Base-by-base conservation (phyloP, 2,888 invertebrate genomes). In the Eudemis profundana region DNA sequence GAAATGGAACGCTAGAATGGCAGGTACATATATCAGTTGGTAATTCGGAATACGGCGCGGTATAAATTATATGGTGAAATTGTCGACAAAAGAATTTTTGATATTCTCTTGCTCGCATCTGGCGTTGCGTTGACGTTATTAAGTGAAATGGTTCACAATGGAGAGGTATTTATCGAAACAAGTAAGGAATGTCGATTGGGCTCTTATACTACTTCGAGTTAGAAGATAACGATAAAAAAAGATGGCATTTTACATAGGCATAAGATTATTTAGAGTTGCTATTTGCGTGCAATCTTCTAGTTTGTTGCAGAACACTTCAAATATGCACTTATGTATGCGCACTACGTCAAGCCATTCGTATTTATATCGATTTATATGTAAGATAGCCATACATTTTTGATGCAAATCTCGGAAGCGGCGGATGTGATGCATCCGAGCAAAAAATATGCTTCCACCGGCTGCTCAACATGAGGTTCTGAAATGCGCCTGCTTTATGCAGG, bases 11-110 rank as follows among this genome's bases (percentile, higher is more conserved):
- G 65, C 59, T 47, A 59, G 65, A 46, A 65, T 60, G 60, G 60
- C 65, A 65, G 65, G 60, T 65, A 65, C 42, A 29, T 57, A 51
- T 36, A 59, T 60, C 51, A 60, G 65, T 65, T 47, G 53, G 53
- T 65, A 65, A 65, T 65, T 65, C 60, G 53, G 60, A 60, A 40
- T 47, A 65, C 65, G 60, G 33, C 53, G 60, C 65, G 59, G 57
- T 53, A 53, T 65, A 53, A 60, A 65, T 65, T 60, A 65, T 65
- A 47, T 65, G 65, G 60, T 46, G 59, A 60, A 65, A 60, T 60
- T 60, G 65, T 53, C 53, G 27, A 65, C 47, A 53, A 60, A 60
- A 65, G 46, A 51, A 19, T 46, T 60, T 65, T 60, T 53, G 33
- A 29, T 65, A 65, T 65, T 65, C 53, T 51, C 56, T 57, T 44